Conservation (phyloP, 2,888 invertebrate genomes). For the Penaeus monodon region DNA sequence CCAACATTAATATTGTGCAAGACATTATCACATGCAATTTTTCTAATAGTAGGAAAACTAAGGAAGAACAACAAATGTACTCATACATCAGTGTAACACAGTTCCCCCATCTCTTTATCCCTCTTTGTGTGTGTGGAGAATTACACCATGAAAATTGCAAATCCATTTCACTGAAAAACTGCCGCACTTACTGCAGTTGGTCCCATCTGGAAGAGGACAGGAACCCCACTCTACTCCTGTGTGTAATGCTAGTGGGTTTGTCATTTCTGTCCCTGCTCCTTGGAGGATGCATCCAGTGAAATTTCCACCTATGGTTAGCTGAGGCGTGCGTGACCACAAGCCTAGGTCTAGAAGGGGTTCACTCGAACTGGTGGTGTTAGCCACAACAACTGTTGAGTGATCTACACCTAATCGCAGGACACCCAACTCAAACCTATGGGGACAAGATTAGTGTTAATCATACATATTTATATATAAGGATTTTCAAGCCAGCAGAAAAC, state of each 20-base stretch:
- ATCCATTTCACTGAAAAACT: not conserved
- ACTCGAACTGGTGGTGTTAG: slow-evolving; percentile 45
- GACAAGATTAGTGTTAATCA: not conserved
- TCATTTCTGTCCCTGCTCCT: slow-evolving; percentile 58
- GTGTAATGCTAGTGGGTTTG: slow-evolving; percentile 58
- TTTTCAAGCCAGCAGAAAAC: not conserved
- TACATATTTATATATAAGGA: not conserved
- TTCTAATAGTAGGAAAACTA: slow-evolving; percentile 79
- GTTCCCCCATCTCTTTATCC: not conserved
- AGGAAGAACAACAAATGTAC: slow-evolving; percentile 73
- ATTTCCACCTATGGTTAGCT: slow-evolving; percentile 47
- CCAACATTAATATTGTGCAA: slow-evolving; percentile 24
- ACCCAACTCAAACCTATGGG: slow-evolving; percentile 60
- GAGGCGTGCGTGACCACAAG: slow-evolving; percentile 36
- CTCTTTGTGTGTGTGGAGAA: not conserved
- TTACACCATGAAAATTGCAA: not conserved
- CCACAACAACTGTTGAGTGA: slow-evolving; percentile 45
- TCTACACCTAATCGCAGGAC: slow-evolving; percentile 57
- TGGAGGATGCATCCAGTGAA: slow-evolving; percentile 62
- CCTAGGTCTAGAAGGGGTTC: slow-evolving; percentile 35
- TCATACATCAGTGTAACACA: not conserved
- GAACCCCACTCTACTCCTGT: slow-evolving; percentile 80
- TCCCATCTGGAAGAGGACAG: slow-evolving; percentile 81
- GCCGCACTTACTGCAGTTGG: slow-evolving; percentile 86
- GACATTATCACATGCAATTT: slow-evolving; percentile 50